phyloP scores from a whole-genome alignment of 2,888 invertebrate species.

The Drosophila leonis region DNA sequence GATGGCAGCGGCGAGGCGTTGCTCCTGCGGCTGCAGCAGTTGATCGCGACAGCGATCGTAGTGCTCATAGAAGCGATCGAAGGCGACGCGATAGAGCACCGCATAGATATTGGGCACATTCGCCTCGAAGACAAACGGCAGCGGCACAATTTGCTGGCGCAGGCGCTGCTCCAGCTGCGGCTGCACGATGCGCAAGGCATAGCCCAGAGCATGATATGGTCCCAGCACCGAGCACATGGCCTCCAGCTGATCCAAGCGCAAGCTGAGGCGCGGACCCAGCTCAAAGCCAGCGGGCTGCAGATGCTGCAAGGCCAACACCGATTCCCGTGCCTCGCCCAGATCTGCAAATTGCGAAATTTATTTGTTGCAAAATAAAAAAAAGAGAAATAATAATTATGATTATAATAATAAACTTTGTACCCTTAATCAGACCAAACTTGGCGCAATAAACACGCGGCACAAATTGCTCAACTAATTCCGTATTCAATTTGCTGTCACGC shows the following conservation, averaged over 20 bases:
- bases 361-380: background rate
- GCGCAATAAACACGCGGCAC: conserved; percentile 76
- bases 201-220: conserved; percentile 82
- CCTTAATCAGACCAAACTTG: conserved; percentile 78
- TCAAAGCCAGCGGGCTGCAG: conserved; percentile 77
- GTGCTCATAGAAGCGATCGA: conserved; percentile 82
- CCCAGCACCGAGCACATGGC: conserved; percentile 79
- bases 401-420: conserved; percentile 59
- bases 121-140: conserved; percentile 72
- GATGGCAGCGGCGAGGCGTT: conserved; percentile 52
- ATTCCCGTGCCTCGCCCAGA: conserved; percentile 69
- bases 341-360: conserved; percentile 42
- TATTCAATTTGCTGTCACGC: conserved; percentile 54
- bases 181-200: conserved; percentile 74
- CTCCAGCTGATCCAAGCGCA: conserved; percentile 78
- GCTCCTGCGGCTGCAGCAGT: conserved; percentile 35
- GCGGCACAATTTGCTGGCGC: conserved; percentile 64
- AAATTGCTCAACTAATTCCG: conserved; percentile 64
- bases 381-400: background rate
- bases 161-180: conserved; percentile 70
- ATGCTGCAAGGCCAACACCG: conserved; percentile 82
- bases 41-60: conserved; percentile 69
- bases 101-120: conserved; percentile 72
- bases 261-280: conserved; percentile 78
- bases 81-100: conserved; percentile 76